These are phyloP conservation scores for Poecilus cupreus DNA, from an alignment of 2,888 invertebrate genomes.

Conservation along the genomic window DNA sequence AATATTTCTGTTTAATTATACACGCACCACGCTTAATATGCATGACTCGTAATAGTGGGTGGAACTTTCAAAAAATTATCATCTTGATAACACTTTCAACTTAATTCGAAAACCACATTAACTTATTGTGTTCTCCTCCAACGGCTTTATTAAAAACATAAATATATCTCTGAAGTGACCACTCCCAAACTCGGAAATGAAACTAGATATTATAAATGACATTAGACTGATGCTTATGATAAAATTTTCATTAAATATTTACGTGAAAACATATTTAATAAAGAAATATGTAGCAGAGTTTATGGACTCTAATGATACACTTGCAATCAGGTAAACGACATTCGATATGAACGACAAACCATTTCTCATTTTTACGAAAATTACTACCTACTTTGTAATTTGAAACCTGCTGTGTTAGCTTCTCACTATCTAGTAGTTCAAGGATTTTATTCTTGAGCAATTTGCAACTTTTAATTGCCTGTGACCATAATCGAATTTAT, in stretches of 20 bases:
- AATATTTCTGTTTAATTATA: conserved; percentile 34
- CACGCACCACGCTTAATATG: conserved; percentile 16
- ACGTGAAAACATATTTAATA: conserved; percentile 35
- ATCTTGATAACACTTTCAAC: conserved; percentile 15
- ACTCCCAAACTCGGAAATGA: not conserved
- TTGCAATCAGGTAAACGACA: conserved; percentile 27
- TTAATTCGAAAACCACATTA: conserved; percentile 1
- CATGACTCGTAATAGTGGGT: conserved; percentile 38
- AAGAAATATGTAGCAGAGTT: conserved; percentile 20
- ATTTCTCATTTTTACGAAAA: not conserved
- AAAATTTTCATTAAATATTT: conserved; percentile 18
- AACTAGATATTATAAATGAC: conserved; percentile 32
- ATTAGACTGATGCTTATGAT: conserved; percentile 7
- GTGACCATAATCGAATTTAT: no score
- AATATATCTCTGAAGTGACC: not conserved
- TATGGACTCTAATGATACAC: conserved; percentile 33
- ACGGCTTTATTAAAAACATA: conserved; percentile 29
- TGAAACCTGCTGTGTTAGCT: no score
- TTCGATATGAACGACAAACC: not conserved
- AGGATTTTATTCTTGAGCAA: no score
- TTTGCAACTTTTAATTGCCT: no score
- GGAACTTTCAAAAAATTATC: conserved; percentile 11
- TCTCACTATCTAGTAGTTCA: no score
- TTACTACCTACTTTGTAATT: not conserved
- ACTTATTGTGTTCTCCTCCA: not conserved